Evolutionary conservation across 2,113 vertebrate species (phyloP).

Genomic region (Barbus barbus): DNA sequence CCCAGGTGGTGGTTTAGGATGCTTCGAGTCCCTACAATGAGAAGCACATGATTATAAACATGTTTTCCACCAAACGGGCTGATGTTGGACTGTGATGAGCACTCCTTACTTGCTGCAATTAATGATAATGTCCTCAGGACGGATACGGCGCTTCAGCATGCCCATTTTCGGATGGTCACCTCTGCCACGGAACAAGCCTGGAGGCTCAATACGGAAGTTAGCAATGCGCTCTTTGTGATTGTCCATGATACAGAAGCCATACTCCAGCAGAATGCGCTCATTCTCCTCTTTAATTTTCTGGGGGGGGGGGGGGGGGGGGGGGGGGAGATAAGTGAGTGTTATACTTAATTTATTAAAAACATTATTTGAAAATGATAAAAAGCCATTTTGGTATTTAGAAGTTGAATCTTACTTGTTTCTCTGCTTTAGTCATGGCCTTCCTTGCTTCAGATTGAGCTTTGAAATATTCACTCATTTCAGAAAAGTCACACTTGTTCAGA

Average conservation of each 20-base stretch:
- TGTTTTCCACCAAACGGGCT: not conserved
- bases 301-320: no score
- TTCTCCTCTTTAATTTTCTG: slow-evolving; percentile 97
- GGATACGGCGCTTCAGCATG: slow-evolving; percentile 93
- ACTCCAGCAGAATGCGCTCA: slow-evolving; percentile 87
- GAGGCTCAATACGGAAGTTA: slow-evolving; percentile 97
- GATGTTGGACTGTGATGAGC: not conserved
- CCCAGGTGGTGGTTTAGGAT: slow-evolving; percentile 87
- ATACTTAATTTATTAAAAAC: no score
- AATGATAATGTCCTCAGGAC: slow-evolving; percentile 92
- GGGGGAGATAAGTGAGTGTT: no score
- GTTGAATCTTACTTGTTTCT: slow-evolving; percentile 84
- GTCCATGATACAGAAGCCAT: slow-evolving; percentile 97
- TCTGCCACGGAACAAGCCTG: slow-evolving; percentile 92
- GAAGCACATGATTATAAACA: not conserved
- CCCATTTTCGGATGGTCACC: slow-evolving; percentile 99
- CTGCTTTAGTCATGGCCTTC: slow-evolving; percentile 93
- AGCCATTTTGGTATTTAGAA: not conserved
- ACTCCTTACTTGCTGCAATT: slow-evolving; percentile 96
- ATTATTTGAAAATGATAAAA: no score
- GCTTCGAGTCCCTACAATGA: slow-evolving; percentile 85
- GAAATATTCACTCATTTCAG: slow-evolving; percentile 90
- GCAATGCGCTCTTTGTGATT: slow-evolving; percentile 96
- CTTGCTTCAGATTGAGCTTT: slow-evolving; percentile 94
- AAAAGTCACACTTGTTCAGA: slow-evolving; percentile 94